Evolutionary conservation across 2,113 vertebrate genomes (phyloP).

Genomic region (Crocuta crocuta): DNA sequence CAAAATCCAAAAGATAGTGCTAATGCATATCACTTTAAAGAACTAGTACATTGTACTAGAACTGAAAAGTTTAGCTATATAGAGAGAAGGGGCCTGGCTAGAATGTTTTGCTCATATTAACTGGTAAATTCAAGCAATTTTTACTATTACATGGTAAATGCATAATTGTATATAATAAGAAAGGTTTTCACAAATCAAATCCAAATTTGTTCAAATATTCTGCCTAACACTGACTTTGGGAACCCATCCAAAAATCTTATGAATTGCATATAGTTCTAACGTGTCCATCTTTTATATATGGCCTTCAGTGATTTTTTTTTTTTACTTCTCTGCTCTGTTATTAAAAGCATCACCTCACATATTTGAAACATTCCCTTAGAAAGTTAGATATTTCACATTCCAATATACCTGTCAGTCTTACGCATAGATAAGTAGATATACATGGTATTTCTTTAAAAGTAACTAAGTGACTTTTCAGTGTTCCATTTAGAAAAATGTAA

Average conservation of each 20-base stretch:
- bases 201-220: constrained; percentile 42
- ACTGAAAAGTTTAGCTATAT: background rate
- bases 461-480: background rate
- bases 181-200: constrained; percentile 53
- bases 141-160: constrained; percentile 31
- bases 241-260: constrained; percentile 19
- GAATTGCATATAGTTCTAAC: background rate
- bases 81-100: background rate
- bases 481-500: constrained; percentile 8
- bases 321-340: constrained; percentile 1
- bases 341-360: background rate
- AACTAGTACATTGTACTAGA: background rate
- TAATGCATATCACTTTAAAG: constrained; percentile 38
- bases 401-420: background rate
- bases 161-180: background rate
- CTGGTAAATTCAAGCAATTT: background rate
- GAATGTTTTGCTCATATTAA: background rate
- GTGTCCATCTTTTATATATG: background rate
- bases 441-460: background rate
- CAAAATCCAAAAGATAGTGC: background rate
- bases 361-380: constrained; percentile 33
- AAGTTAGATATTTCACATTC: background rate
- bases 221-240: background rate
- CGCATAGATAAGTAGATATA: background rate
- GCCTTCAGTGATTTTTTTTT: background rate